Conservation (phyloP, 2,888 invertebrate species). For the Strigamia transsilvanica region DNA sequence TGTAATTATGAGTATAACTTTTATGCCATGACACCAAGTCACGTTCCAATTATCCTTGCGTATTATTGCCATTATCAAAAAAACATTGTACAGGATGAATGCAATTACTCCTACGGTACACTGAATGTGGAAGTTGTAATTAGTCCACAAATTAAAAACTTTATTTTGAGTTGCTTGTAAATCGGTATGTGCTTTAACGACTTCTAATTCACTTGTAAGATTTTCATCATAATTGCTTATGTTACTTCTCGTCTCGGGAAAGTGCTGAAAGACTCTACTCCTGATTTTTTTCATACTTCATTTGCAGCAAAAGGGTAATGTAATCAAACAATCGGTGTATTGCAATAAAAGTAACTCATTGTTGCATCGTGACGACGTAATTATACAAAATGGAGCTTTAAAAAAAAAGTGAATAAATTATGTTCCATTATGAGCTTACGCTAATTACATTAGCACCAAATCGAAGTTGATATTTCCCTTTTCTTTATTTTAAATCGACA, state of each 20-base stretch:
- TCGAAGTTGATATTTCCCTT: not conserved
- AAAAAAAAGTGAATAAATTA: not conserved
- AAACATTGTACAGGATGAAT: not conserved
- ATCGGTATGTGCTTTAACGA: not conserved
- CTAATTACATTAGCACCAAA: not conserved
- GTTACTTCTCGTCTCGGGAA: not conserved
- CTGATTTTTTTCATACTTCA: not conserved
- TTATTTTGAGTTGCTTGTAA: not conserved
- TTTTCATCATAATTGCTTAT: not conserved
- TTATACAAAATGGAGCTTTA: not conserved
- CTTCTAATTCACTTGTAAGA: not conserved
- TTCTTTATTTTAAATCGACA: not conserved
- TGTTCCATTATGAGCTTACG: not conserved
- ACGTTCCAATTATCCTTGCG: not conserved
- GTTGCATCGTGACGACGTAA: not conserved
- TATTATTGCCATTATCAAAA: not conserved
- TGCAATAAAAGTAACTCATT: not conserved
- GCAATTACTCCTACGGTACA: constrained; percentile 6
- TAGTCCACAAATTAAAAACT: not conserved
- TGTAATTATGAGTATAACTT: not conserved
- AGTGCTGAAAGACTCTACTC: not conserved
- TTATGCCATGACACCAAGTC: constrained; percentile 8
- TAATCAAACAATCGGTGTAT: not conserved
- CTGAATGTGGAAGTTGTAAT: not conserved
- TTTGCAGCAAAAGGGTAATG: not conserved